These are phyloP conservation scores for Magallana ariakensis DNA, from an alignment of 1,140 invertebrate genomes.

Conservation along the genomic window DNA sequence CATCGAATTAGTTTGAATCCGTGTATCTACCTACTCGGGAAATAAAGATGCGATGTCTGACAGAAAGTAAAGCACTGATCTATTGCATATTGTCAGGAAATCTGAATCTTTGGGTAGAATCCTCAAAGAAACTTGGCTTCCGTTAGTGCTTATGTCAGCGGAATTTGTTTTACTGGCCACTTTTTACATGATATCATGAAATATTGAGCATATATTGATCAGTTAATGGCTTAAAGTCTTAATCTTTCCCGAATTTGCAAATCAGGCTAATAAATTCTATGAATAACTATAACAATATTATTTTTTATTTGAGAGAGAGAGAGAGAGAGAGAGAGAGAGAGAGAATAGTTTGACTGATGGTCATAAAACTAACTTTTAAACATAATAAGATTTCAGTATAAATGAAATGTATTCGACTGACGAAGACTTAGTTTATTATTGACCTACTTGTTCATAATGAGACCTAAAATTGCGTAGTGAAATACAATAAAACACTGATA, in stretches of 20 bases:
- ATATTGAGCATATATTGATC: neutral
- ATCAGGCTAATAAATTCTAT: neutral
- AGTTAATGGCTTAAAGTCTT: neutral
- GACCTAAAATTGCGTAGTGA: no score
- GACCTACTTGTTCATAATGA: no score
- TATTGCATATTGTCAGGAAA: neutral
- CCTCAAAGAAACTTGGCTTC: neutral
- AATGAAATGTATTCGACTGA: no score
- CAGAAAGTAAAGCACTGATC: no score
- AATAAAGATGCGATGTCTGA: no score
- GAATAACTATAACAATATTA: neutral
- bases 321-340: conserved; percentile 13
- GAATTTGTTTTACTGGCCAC: neutral
- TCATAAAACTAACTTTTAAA: no score
- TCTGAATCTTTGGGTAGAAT: neutral
- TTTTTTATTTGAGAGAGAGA: conserved; percentile 23
- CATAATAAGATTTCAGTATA: no score
- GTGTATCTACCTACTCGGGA: no score
- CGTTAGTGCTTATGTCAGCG: neutral
- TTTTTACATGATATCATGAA: conserved; percentile 15
- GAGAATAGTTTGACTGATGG: no score
- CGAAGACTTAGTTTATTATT: no score
- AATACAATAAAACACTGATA: no score
- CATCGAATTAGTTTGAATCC: no score
- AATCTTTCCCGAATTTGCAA: neutral